Evolutionary conservation across 2,888 invertebrate genomes (phyloP).

Genomic region (Drosophila flavopinicola): DNA sequence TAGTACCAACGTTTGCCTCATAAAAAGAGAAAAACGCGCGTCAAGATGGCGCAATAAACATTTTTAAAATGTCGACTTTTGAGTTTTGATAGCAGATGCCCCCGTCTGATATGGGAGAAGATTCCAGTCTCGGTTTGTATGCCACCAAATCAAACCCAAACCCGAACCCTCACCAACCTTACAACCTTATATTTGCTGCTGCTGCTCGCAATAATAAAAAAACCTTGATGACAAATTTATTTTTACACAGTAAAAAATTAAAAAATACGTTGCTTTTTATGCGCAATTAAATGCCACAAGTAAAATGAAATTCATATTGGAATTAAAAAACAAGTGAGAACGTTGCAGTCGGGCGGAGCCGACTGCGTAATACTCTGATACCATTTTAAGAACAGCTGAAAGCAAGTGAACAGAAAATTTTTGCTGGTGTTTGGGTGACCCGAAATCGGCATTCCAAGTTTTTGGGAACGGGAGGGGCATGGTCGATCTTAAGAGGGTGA

Average conservation of each 20-base stretch:
- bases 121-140: slow-evolving; percentile 7
- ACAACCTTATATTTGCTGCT: slow-evolving; percentile 12
- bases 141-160: slow-evolving; percentile 56
- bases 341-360: too few species aligned
- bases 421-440: too few species aligned
- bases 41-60: slow-evolving; percentile 75
- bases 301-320: not conserved
- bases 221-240: slow-evolving; percentile 56
- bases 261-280: not conserved
- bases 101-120: slow-evolving; percentile 25
- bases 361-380: too few species aligned
- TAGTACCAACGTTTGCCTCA: slow-evolving; percentile 23
- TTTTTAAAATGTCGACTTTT: slow-evolving; percentile 76
- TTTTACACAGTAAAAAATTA: slow-evolving; percentile 5
- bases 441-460: too few species aligned
- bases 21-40: slow-evolving; percentile 54
- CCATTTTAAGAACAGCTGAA: too few species aligned
- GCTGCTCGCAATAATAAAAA: slow-evolving; percentile 52
- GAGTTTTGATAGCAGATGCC: slow-evolving; percentile 68
- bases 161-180: not conserved
- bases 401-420: too few species aligned
- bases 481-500: too few species aligned
- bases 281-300: not conserved
- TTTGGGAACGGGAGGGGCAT: too few species aligned
- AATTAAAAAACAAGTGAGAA: too few species aligned